phyloP scores from a whole-genome alignment of 2,888 invertebrate genomes.

The Portevinia maculata region DNA sequence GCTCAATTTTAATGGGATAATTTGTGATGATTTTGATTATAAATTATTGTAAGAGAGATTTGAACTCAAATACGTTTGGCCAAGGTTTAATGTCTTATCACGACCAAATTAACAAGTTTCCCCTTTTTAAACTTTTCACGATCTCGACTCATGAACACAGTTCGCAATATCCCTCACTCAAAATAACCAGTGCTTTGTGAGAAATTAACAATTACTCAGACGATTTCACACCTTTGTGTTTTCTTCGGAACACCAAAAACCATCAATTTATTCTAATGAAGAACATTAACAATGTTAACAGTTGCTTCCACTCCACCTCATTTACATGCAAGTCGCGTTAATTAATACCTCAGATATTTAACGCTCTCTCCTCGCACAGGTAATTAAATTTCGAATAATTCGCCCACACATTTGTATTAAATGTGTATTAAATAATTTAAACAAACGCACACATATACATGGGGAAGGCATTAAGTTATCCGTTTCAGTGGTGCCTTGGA shows the following conservation, averaged over 20 bases:
- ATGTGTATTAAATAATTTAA: too few species aligned
- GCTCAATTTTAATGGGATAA: too few species aligned
- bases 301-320: constrained; percentile 5
- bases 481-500: constrained; percentile 17
- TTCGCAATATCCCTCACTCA: not conserved
- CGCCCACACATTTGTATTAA: too few species aligned
- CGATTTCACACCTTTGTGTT: constrained; percentile 52
- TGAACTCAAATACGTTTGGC: too few species aligned
- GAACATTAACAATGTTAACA: constrained; percentile 14
- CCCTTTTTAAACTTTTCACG: too few species aligned
- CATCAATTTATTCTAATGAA: constrained; percentile 54
- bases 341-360: constrained; percentile 40
- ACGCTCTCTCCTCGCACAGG: constrained; percentile 19
- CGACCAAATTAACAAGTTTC: too few species aligned
- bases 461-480: constrained; percentile 15
- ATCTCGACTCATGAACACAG: not conserved
- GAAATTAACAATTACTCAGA: constrained; percentile 30
- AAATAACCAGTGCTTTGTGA: not conserved
- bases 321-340: constrained; percentile 55
- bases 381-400: constrained; percentile 59
- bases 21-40: too few species aligned
- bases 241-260: constrained; percentile 11
- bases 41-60: too few species aligned
- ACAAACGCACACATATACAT: not conserved
- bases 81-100: too few species aligned